Evolutionary conservation across 1,140 invertebrate species (phyloP), one percentile per base, ranked within the genome.

Genomic region (Habropoda laboriosa): DNA sequence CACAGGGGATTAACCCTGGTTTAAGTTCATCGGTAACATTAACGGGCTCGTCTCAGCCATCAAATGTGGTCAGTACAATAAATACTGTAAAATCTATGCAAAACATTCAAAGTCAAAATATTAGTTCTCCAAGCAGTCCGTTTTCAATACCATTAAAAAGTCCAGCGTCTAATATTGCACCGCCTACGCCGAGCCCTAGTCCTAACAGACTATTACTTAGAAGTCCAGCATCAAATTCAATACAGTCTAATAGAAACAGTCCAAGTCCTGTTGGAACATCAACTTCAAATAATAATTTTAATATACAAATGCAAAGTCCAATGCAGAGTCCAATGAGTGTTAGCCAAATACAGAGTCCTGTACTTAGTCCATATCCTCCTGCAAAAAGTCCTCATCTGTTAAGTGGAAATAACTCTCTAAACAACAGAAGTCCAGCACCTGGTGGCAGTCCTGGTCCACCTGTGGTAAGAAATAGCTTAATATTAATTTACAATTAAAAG

Each of bases 271-370:
- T 93, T 3, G 88, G 90, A 18, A 89, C 87, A 8, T 89, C 90
- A 3, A 91, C 89, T 7, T 80, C 89, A 12, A 93, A 91, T 61
- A 76, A 86, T 45, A 92, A 85, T 68, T 93, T 93, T 74, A 90
- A 88, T 57, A 90, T 92, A 80, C 92, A 93, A 79, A 86, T 93
- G 76, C 92, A 93, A 78, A 93, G 92, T 77, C 92, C 92, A 10
- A 93, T 93, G 92, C 92, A 93, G 70, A 93, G 92, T 80, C 92
- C 92, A 32, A 91, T 93, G 72, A 93, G 91, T 63, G 91, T 92
- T 78, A 90, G 91, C 51, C 92, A 91, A 82, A 93, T 93, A 73
- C 92, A 93, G 67, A 93, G 92, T 79, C 92, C 92, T 57, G 92
- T 91, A 57, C 91, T 92, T 27, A 93, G 92, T 81, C 92, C 92